Evolutionary conservation across 2,797 vertebrate species (phyloP).

Genomic region (Chrysocyon brachyurus): DNA sequence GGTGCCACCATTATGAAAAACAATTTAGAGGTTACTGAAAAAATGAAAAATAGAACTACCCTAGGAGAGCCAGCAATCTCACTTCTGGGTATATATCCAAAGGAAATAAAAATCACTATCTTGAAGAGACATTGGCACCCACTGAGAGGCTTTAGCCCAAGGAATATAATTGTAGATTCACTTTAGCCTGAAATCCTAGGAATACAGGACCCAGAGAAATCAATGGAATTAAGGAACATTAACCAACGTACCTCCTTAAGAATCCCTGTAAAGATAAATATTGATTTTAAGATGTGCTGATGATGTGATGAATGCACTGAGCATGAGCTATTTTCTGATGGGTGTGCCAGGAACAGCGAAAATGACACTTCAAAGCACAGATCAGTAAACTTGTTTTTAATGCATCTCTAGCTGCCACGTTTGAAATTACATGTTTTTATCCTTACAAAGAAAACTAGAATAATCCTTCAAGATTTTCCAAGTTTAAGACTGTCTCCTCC

Average conservation of each 20-base stretch:
- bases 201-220: slow-evolving; percentile 11
- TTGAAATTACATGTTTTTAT: slow-evolving; percentile 45
- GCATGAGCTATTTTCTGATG: slow-evolving; percentile 25
- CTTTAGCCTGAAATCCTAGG: slow-evolving; percentile 9
- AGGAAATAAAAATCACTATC: slow-evolving; percentile 33
- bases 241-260: background rate
- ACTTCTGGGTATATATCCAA: background rate
- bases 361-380: background rate
- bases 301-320: background rate
- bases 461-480: background rate
- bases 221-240: background rate
- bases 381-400: slow-evolving; percentile 34
- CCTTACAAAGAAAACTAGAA: slow-evolving; percentile 32
- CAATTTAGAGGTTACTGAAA: background rate
- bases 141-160: background rate
- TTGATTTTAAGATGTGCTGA: background rate
- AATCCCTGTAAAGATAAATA: background rate
- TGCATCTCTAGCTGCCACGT: background rate
- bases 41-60: background rate
- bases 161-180: background rate
- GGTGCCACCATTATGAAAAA: background rate
- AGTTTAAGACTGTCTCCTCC: slow-evolving; percentile 16
- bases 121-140: background rate
- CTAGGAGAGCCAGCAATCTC: background rate
- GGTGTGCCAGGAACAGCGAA: background rate